These are phyloP conservation scores for Synergus japonicus DNA, from an alignment of 2,888 invertebrate genomes.

Conservation along the genomic window DNA sequence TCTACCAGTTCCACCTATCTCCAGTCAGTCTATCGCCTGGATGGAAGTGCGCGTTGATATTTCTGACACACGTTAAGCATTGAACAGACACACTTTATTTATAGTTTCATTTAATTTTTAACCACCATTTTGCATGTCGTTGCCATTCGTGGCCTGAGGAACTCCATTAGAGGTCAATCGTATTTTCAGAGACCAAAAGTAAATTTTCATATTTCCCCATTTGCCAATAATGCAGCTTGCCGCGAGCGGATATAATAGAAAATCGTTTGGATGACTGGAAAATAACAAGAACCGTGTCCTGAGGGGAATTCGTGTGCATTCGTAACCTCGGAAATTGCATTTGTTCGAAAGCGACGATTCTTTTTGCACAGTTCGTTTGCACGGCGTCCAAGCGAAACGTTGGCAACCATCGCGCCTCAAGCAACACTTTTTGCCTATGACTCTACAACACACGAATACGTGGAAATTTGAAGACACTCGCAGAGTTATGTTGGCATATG, in stretches of 20 bases:
- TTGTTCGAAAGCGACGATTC: constrained; percentile 34
- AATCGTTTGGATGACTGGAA: constrained; percentile 23
- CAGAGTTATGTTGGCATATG: constrained; percentile 67
- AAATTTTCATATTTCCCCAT: background rate
- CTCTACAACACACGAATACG: constrained; percentile 17
- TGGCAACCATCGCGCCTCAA: constrained; percentile 3
- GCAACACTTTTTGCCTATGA: constrained; percentile 24
- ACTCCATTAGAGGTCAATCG: background rate
- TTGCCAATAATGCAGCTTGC: background rate
- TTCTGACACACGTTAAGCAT: constrained; percentile 20
- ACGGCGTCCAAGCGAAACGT: constrained; percentile 13
- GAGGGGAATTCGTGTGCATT: constrained; percentile 1
- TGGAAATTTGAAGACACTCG: constrained; percentile 47
- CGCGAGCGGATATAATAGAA: constrained; percentile 1
- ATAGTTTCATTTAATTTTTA: background rate
- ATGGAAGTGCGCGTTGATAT: background rate
- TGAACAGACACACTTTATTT: background rate
- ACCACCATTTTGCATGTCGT: background rate
- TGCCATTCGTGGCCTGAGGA: background rate
- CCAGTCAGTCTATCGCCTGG: constrained; percentile 24
- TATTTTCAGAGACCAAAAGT: background rate
- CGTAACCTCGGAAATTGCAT: constrained; percentile 36
- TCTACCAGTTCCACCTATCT: constrained; percentile 10
- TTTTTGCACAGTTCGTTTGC: constrained; percentile 24
- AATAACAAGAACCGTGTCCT: constrained; percentile 10